These are phyloP conservation scores for Sebastes kiyomatsui DNA, from an alignment of 2,797 vertebrate species.

Conservation along the genomic window DNA sequence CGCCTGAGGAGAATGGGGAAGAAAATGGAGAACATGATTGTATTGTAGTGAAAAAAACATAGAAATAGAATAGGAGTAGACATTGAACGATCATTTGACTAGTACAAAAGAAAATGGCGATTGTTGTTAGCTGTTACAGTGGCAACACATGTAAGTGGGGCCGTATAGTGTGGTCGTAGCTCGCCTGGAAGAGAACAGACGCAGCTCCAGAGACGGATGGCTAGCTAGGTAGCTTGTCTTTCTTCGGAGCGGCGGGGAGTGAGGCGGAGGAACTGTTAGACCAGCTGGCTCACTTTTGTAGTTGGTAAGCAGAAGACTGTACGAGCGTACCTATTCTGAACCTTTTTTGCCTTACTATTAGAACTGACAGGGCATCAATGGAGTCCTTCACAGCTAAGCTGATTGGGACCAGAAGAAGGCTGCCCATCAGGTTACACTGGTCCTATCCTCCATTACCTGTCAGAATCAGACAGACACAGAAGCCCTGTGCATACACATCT, in stretches of 20 bases:
- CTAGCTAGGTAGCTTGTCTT: neutral
- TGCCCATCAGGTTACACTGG: conserved; percentile 8
- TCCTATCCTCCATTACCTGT: conserved; percentile 17
- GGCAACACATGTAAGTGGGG: neutral
- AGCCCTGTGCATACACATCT: conserved; percentile 1
- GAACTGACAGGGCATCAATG: conserved; percentile 16
- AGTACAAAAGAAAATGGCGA: too few relatives aligned
- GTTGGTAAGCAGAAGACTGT: neutral
- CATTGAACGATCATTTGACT: too few relatives aligned
- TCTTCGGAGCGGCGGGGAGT: neutral
- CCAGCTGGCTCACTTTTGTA: neutral
- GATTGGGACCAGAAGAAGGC: conserved; percentile 35
- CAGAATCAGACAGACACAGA: conserved; percentile 15
- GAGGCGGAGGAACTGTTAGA: too few relatives aligned
- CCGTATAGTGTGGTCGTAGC: neutral
- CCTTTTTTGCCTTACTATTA: neutral
- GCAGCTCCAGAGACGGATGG: too few relatives aligned
- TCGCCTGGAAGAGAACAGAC: too few relatives aligned
- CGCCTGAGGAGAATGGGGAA: conserved; percentile 37
- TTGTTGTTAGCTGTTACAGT: neutral
- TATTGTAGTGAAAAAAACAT: neutral
- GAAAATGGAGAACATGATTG: conserved; percentile 19
- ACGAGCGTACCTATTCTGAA: neutral
- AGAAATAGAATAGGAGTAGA: neutral
- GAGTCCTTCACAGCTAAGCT: conserved; percentile 18